These are phyloP conservation scores for Magallana angulata DNA, from an alignment of 1,140 invertebrate species.

Conservation along the genomic window DNA sequence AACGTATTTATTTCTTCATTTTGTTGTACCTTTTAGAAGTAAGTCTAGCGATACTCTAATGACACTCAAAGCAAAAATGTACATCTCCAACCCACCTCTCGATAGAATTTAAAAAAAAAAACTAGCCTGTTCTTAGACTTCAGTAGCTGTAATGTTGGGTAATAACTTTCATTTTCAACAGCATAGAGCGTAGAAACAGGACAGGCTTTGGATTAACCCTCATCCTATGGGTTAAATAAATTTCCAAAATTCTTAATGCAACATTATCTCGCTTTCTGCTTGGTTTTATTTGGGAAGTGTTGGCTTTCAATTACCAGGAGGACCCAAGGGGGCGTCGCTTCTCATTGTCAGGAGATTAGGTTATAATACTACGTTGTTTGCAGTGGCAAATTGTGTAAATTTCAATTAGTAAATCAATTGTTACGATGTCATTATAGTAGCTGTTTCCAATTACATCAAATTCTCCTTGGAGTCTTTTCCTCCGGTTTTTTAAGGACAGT, in stretches of 20 bases:
- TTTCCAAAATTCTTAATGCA: slow-evolving; percentile 24
- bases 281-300: slow-evolving; percentile 20
- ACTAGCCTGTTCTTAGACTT: too few relatives aligned
- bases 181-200: too few relatives aligned
- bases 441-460: slow-evolving; percentile 27
- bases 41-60: too few relatives aligned
- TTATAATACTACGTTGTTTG: slow-evolving; percentile 30
- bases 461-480: slow-evolving; percentile 1
- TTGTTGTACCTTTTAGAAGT: too few relatives aligned
- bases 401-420: slow-evolving; percentile 37
- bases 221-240: neutral
- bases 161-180: too few relatives aligned
- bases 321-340: neutral
- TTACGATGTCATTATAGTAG: neutral
- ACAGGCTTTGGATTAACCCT: neutral
- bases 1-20: too few relatives aligned
- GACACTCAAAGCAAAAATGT: too few relatives aligned
- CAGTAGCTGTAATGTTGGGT: too few relatives aligned
- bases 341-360: slow-evolving; percentile 13
- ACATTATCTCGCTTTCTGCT: neutral
- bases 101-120: too few relatives aligned
- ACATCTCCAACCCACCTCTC: too few relatives aligned
- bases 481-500: neutral
- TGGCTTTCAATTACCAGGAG: slow-evolving; percentile 1
- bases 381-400: slow-evolving; percentile 34